phyloP scores from a whole-genome alignment of 2,888 invertebrate genomes.

The Sympetrum striolatum region DNA sequence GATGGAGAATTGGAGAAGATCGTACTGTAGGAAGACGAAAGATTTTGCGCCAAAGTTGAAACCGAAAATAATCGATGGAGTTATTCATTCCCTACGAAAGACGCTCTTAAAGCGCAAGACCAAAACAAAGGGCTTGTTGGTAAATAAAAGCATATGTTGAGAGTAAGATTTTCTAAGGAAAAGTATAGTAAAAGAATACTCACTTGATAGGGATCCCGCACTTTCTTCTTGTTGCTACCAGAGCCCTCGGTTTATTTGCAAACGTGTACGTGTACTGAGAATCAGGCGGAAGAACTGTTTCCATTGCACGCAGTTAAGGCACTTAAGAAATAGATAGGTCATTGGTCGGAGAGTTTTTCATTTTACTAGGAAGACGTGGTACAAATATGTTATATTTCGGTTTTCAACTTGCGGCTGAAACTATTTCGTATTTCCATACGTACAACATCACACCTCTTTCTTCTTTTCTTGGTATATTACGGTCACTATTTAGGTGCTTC shows the following conservation, averaged over 20 bases:
- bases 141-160: not conserved
- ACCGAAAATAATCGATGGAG: not conserved
- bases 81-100: not conserved
- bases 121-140: not conserved
- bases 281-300: slow-evolving; percentile 6
- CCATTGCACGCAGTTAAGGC: not conserved
- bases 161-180: not conserved
- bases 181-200: not conserved
- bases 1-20: not conserved
- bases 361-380: not conserved
- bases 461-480: not conserved
- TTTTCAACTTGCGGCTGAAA: not conserved
- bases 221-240: slow-evolving; percentile 19
- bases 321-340: not conserved
- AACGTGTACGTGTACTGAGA: slow-evolving; percentile 42
- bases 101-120: not conserved
- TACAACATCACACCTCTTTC: not conserved
- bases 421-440: not conserved
- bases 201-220: slow-evolving; percentile 30
- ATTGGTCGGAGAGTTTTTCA: not conserved
- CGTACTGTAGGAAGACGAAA: not conserved
- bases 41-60: not conserved
- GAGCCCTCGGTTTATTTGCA: slow-evolving; percentile 9
- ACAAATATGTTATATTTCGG: not conserved
- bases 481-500: slow-evolving; percentile 20